A percentile compares a stretch with the other conserved stretches of the same genome.
Conservation (phyloP, 2,797 vertebrate genomes). For the Phaenicophaeus curvirostris region DNA sequence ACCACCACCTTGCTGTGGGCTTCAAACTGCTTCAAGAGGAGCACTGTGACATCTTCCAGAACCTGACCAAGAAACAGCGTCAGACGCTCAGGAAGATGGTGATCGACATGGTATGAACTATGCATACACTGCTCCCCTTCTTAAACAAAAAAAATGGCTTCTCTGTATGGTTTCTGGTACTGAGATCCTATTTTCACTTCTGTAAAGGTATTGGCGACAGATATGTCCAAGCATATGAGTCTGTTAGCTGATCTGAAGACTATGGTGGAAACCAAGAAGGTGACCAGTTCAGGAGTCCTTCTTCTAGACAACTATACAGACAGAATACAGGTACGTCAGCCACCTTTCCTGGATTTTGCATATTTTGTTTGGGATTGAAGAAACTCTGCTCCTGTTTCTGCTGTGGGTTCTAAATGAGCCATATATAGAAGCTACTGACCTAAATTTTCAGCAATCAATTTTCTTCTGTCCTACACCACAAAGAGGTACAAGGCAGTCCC, state of each 20-base stretch:
- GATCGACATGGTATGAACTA: conserved; percentile 91
- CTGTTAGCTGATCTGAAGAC: conserved; percentile 96
- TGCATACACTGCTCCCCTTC: neutral
- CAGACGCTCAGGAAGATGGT: conserved; percentile 96
- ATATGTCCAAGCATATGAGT: conserved; percentile 99
- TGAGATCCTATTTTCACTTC: neutral
- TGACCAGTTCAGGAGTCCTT: conserved; percentile 96
- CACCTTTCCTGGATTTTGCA: fast-evolving
- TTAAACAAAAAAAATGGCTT: neutral
- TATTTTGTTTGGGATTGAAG: neutral
- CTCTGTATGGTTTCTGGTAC: neutral
- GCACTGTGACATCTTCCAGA: conserved; percentile 98
- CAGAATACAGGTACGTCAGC: conserved; percentile 89
- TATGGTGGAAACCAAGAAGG: conserved; percentile 99
- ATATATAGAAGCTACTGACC: neutral
- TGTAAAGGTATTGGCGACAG: conserved; percentile 92
- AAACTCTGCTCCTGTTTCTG: neutral
- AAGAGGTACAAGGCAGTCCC: neutral
- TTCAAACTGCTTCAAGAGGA: conserved; percentile 98
- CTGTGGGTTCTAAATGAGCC: neutral
- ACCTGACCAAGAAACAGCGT: conserved; percentile 93
- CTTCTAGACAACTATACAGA: conserved; percentile 97
- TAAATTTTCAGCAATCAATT: neutral
- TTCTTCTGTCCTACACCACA: neutral
- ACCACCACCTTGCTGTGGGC: conserved; percentile 96